Conservation (phyloP, 2,888 invertebrate species). For the Hyposoter didymator region DNA sequence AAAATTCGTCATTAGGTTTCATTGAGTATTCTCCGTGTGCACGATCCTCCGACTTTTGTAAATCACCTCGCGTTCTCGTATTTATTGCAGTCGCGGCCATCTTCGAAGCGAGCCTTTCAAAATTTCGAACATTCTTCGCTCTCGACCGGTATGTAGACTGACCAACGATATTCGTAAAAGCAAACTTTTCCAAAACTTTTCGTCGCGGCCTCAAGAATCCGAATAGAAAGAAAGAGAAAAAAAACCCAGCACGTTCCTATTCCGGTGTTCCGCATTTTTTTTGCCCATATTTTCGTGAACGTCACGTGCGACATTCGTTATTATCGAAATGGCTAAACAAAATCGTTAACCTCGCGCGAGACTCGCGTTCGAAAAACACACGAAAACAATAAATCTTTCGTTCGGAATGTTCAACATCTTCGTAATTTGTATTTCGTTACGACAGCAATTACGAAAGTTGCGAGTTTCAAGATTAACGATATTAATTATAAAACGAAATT, state of each 20-base stretch:
- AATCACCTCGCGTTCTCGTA: constrained; percentile 1
- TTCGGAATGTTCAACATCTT: background rate
- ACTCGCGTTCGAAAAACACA: background rate
- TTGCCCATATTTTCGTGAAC: background rate
- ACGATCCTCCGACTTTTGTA: background rate
- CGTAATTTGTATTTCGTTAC: background rate
- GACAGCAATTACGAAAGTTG: background rate
- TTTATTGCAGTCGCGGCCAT: background rate
- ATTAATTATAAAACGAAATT: background rate
- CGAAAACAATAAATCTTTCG: background rate
- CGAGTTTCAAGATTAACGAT: background rate
- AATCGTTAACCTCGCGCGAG: background rate
- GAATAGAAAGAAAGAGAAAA: background rate
- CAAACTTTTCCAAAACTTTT: background rate
- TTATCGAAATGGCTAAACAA: background rate
- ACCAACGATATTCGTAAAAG: background rate
- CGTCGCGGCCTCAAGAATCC: background rate
- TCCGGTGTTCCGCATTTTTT: background rate
- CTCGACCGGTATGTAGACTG: background rate
- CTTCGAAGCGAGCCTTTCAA: background rate
- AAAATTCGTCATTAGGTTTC: constrained; percentile 38
- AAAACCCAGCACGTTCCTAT: background rate
- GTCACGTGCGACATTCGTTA: background rate
- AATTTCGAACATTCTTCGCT: background rate
- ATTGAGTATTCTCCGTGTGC: constrained; percentile 9